These are phyloP conservation scores for Tribolium madens DNA, from an alignment of 1,140 invertebrate species.

Conservation along the genomic window DNA sequence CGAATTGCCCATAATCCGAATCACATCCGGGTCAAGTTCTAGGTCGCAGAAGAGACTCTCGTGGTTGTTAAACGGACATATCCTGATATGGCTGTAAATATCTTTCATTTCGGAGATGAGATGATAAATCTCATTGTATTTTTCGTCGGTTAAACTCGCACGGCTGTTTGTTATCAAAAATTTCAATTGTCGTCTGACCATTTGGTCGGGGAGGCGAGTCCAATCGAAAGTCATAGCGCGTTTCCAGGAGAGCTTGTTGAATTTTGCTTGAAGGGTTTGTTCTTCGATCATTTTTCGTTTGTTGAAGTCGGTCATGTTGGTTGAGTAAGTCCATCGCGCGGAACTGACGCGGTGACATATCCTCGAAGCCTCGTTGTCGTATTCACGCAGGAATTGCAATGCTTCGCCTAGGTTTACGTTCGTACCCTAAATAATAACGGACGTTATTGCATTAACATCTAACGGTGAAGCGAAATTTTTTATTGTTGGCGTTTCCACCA, in stretches of 20 bases:
- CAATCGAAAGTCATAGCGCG: constrained; percentile 77
- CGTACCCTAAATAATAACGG: constrained; percentile 70
- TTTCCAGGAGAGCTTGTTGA: constrained; percentile 80
- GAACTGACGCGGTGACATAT: constrained; percentile 78
- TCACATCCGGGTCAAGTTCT: constrained; percentile 74
- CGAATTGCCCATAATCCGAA: constrained; percentile 76
- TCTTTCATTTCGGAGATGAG: constrained; percentile 86
- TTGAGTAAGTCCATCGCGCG: constrained; percentile 82
- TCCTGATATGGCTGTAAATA: constrained; percentile 77
- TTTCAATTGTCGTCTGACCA: constrained; percentile 77
- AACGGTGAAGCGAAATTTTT: no score
- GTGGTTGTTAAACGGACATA: constrained; percentile 75
- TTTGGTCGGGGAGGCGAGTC: constrained; percentile 75
- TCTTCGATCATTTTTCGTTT: constrained; percentile 79
- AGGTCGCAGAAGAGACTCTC: constrained; percentile 73
- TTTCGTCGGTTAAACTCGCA: constrained; percentile 79
- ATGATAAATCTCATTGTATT: constrained; percentile 80
- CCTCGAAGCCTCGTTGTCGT: constrained; percentile 77
- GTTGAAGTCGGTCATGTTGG: constrained; percentile 82
- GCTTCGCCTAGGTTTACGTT: constrained; percentile 78
- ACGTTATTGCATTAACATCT: no score
- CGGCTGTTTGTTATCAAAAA: constrained; percentile 78
- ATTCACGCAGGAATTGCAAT: constrained; percentile 78
- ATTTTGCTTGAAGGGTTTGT: constrained; percentile 77
- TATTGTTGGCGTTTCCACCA: no score